These are phyloP conservation scores for Nomada flava DNA, from an alignment of 2,888 invertebrate species.

Conservation along the genomic window DNA sequence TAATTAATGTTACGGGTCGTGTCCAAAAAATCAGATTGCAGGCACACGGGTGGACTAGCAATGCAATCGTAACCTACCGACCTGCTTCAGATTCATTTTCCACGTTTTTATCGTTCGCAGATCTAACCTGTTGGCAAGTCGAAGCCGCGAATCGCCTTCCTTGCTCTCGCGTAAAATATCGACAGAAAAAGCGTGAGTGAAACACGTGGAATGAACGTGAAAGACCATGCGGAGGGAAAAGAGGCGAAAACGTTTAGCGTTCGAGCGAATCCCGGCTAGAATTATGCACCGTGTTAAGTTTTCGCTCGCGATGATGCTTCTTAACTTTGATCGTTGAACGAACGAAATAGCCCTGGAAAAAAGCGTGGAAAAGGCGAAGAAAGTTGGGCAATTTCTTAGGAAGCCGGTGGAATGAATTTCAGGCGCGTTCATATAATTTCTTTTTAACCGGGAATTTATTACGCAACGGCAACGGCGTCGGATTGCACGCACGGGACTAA, in stretches of 20 bases:
- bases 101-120: slow-evolving; percentile 33
- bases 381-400: slow-evolving; percentile 1
- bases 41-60: background rate
- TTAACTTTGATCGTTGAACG: background rate
- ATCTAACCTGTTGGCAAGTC: slow-evolving; percentile 39
- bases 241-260: background rate
- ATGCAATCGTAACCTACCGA: background rate
- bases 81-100: slow-evolving; percentile 29
- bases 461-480: background rate
- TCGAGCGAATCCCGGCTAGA: background rate
- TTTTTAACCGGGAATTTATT: background rate
- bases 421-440: background rate
- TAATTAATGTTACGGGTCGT: slow-evolving; percentile 38
- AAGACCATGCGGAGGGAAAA: background rate
- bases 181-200: background rate
- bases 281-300: slow-evolving; percentile 8
- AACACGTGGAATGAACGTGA: background rate
- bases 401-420: background rate
- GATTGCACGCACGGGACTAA: background rate
- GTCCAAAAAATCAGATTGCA: slow-evolving; percentile 30
- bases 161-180: slow-evolving; percentile 3
- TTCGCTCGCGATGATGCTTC: background rate
- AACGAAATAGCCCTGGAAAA: background rate
- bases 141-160: slow-evolving; percentile 10
- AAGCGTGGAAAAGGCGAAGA: background rate